Evolutionary conservation across 2,113 vertebrate genomes (phyloP).

Genomic region (Galeopterus variegatus): DNA sequence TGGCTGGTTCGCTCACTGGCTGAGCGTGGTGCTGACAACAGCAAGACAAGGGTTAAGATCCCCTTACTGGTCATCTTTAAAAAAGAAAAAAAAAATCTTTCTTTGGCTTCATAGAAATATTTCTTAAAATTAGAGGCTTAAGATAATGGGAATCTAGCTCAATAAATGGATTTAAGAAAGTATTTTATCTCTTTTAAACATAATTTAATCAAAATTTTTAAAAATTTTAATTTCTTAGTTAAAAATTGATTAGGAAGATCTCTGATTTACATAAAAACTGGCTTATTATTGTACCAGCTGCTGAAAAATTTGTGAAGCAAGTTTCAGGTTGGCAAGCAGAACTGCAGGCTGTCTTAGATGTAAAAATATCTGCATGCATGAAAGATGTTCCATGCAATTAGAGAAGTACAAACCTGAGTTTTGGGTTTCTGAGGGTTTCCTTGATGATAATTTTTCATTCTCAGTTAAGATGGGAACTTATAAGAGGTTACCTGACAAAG

Average conservation of each 20-base stretch:
- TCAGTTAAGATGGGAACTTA: neutral
- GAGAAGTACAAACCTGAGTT: constrained; percentile 44
- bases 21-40: no score
- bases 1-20: no score
- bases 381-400: constrained; percentile 66
- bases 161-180: neutral
- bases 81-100: no score
- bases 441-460: neutral
- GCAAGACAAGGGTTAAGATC: no score
- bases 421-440: neutral
- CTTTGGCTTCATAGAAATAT: neutral
- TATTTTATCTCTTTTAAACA: constrained; percentile 5
- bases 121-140: constrained; percentile 1
- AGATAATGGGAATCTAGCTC: neutral
- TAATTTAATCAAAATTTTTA: constrained; percentile 45
- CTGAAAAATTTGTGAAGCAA: constrained; percentile 77
- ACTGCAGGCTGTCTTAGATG: constrained; percentile 68
- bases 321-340: constrained; percentile 74
- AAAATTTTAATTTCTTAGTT: constrained; percentile 63
- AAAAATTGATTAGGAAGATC: constrained; percentile 72
- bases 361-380: constrained; percentile 75
- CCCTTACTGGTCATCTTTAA: no score
- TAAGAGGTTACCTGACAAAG: neutral
- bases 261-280: constrained; percentile 79
- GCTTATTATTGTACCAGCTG: constrained; percentile 68